Evolutionary conservation across 2,888 invertebrate genomes (phyloP), one percentile per base, ranked within the genome.

Genomic region (Hoplodrina blanda): DNA sequence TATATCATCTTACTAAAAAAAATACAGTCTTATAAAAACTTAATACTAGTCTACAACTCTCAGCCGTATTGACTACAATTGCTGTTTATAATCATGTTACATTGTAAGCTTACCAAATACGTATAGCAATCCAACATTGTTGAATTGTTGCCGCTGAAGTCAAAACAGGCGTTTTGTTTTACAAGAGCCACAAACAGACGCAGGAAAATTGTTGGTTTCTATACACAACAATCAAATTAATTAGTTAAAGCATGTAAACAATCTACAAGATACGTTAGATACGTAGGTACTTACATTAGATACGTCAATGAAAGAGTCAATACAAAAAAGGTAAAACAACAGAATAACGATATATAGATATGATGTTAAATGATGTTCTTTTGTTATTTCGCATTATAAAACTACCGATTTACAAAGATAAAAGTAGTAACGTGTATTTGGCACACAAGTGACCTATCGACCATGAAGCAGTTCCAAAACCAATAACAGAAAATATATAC

Each of bases 141-240:
- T 19, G n/a, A 52, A 56, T 56, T 19, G 10, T 70, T 78, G 80
- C 68, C 7, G 44, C n/a, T 60, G 1, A 56, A 37, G 11, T 68
- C 5, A 49, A 10, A 2, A n/a, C n/a, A 81, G 82, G 80, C 79
- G 65, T 75, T 60, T 11, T 57, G 30, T 37, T 15, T 50, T 11
- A 46, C 20, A 20, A 37, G 15, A 46, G 13, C 15, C 19, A 20
- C 17, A 49, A 41, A 49, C 17, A 50, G 7, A 44, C 10, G n/a
- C 64, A n/a, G 0, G 30, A 15, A n/a, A 52, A 41, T 30, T 63
- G n/a, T 66, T 46, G n/a, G 37, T 67, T 62, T 60, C 13, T 5
- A 62, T 60, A 72, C 54, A 65, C 17, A 53, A 59, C 19, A 56
- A 19, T 44, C 11, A 41, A 13, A 41, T 4, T 56, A 4, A 67